Evolutionary conservation across 2,888 invertebrate species (phyloP), one percentile per base, ranked within the genome.

Genomic region (Conus canariensis): DNA sequence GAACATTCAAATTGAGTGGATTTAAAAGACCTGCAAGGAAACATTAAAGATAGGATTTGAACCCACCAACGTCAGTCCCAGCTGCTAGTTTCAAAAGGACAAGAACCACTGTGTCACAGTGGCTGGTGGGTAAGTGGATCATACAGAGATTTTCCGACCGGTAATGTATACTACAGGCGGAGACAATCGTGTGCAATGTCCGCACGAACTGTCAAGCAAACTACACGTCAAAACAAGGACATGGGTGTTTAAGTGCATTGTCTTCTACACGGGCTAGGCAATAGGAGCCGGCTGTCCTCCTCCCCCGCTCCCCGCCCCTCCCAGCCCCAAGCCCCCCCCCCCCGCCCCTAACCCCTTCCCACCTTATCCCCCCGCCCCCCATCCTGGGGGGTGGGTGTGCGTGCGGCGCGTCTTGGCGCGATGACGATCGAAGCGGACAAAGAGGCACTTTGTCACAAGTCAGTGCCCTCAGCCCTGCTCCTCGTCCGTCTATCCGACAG

Each of bases 181-280:
- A 16, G 60, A 64, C 60, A 64, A 64, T 14, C 12, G 60, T 64
- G 60, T 64, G 4, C 45, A 45, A 14, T 64, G 64, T 64, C 64
- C 64, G 64, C 64, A 14, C 1, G 16, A 64, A 64, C n/a, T 70
- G 70, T 19, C 19, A 70, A 70, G 70, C 22, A 16, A 22, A 70
- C 70, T 19, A 16, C 22, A 22, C 70, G 16, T 14, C 12, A 70
- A 70, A 80, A 80, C 77, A 80, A 80, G 30, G 77, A 80, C 77
- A 80, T 30, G 77, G 77, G 77, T 80, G 77, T 80, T 80, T 80
- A 80, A 80, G 77, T 12, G 12, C 30, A 30, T 80, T 80, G 77
- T 80, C 22, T 80, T 14, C 16, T 16, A 80, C 22, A 16, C 70
- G 22, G 60, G 0, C 19, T 22, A 8, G 0, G 19, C 25, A 30